Evolutionary conservation across 2,888 invertebrate species (phyloP).

Genomic region (Syrista parreyssii): DNA sequence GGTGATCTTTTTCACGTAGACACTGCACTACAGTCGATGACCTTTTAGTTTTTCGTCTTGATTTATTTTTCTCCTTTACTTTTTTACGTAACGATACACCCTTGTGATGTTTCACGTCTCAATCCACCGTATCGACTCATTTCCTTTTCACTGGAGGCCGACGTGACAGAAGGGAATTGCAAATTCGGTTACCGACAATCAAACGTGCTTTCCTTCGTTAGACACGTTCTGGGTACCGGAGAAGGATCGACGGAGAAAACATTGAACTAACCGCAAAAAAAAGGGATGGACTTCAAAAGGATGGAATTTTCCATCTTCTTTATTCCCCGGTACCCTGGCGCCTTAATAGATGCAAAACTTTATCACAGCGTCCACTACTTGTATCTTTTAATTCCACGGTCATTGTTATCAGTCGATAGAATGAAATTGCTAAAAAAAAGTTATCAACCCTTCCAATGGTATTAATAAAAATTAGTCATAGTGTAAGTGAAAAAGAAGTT

Average conservation of each 20-base stretch:
- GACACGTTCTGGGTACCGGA: not conserved
- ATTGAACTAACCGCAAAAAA: not conserved
- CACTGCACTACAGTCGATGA: not conserved
- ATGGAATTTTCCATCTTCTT: not conserved
- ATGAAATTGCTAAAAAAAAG: too few species aligned
- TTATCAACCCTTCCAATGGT: too few species aligned
- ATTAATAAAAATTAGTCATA: too few species aligned
- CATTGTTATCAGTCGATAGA: too few species aligned
- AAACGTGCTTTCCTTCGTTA: not conserved
- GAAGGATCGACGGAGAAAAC: not conserved
- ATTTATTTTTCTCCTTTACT: not conserved
- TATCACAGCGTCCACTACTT: too few species aligned
- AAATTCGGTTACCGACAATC: not conserved
- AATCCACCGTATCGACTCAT: not conserved
- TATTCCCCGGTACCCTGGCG: not conserved
- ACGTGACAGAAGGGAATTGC: not conserved
- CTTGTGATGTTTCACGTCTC: not conserved
- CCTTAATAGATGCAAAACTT: not conserved
- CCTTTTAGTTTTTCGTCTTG: not conserved
- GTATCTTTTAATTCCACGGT: too few species aligned
- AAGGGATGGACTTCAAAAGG: not conserved
- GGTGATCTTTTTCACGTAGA: not conserved
- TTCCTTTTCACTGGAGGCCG: not conserved
- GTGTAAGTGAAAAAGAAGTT: too few species aligned
- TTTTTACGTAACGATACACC: not conserved